Evolutionary conservation across 2,888 invertebrate genomes (phyloP), one percentile per base, ranked within the genome.

Genomic region (Lagria hirta): DNA sequence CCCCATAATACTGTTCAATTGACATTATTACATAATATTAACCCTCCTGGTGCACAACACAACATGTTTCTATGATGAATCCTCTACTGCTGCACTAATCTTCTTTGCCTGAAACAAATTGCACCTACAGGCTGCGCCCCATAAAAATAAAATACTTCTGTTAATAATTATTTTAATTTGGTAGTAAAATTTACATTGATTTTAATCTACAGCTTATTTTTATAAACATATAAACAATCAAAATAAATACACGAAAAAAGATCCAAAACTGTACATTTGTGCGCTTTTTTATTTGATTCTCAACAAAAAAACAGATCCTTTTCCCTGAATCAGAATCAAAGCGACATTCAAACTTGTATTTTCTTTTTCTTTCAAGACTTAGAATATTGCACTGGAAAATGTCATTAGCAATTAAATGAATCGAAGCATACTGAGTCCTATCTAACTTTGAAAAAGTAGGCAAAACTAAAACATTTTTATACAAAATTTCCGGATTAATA

Each of bases 141-240:
- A 18, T 6, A 18, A 18, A 18, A 18, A n/a, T 6, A 18, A 18
- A 4, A 6, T 18, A 18, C 5, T n/a, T n/a, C n/a, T 2, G 30
- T n/a, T n/a, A n/a, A 29, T 38, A 29, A 28, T 40, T 30, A 23
- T 41, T 38, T n/a, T 40, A 40, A 34, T 48, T 43, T 37, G 35
- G 43, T 48, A 48, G 30, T 48, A 48, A 48, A 48, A 43, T 48
- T 36, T 43, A 43, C 43, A 47, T 47, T 38, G 6, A 45, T 32
- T 40, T 29, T 7, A 36, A 18, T 24, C 35, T 41, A 41, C 36
- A 21, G 27, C 37, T 42, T 36, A 42, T 16, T 17, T 41, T 36
- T 41, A 48, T 48, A 48, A 48, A 48, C 48, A 48, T 48, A 48
- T 44, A 48, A 48, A 48, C 48, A 48, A 48, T 42, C n/a, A 48